Percentiles rank a stretch among this genome's conserved stretches.
Evolutionary conservation across 2,113 vertebrate genomes (phyloP).

Genomic region (Gymnarchus niloticus): DNA sequence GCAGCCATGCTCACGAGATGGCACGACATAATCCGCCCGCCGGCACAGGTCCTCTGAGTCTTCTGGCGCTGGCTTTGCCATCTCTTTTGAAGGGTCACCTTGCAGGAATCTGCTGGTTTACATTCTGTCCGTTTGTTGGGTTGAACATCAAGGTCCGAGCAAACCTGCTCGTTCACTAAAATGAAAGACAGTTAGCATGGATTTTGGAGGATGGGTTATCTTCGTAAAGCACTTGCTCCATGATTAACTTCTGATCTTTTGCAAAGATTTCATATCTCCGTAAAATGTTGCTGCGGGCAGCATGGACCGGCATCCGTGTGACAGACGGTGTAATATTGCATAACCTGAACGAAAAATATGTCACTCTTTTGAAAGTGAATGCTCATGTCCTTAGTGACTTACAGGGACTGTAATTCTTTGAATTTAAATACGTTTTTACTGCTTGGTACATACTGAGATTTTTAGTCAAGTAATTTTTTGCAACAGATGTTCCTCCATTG

Average conservation of each 20-base stretch:
- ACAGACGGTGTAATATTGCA: constrained; percentile 19
- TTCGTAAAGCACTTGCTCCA: constrained; percentile 14
- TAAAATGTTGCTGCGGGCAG: not conserved
- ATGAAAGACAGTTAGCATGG: constrained; percentile 8
- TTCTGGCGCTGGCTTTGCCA: too few relatives aligned
- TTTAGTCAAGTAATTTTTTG: not conserved
- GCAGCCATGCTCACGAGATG: constrained; percentile 35
- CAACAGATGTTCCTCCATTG: not conserved
- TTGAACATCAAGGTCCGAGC: not conserved
- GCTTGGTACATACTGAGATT: not conserved
- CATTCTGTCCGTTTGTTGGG: not conserved
- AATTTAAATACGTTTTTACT: not conserved
- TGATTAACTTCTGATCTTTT: constrained; percentile 32
- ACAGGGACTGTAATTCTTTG: not conserved
- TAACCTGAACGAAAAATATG: constrained; percentile 10
- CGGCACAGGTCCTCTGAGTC: not conserved
- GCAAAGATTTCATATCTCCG: constrained; percentile 31
- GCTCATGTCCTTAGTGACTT: not conserved
- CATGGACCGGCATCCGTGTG: not conserved
- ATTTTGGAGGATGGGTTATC: constrained; percentile 8
- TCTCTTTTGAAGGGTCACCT: not conserved
- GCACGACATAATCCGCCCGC: constrained; percentile 36
- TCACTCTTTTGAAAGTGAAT: not conserved
- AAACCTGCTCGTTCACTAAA: constrained; percentile 3
- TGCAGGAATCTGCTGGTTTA: not conserved